phyloP scores from a whole-genome alignment of 2,113 vertebrate species.

The Heliornis fulica region DNA sequence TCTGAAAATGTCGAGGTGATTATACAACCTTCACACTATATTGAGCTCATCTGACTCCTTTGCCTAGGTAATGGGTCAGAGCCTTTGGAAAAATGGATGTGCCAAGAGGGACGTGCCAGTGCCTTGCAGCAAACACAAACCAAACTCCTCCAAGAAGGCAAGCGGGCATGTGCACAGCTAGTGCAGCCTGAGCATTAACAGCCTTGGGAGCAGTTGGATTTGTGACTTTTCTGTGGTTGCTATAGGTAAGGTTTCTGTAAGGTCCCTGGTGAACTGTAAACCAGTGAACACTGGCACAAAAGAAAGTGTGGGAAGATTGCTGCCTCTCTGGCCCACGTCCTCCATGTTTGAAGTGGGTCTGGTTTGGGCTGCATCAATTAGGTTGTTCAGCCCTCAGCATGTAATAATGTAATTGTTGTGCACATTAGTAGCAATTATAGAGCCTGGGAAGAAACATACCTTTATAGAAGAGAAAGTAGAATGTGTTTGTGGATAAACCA shows the following conservation, averaged over 20 bases:
- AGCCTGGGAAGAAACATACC: not conserved
- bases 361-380: not conserved
- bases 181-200: not conserved
- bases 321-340: not conserved
- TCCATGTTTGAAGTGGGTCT: not conserved
- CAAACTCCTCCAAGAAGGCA: not conserved
- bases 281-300: not conserved
- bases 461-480: not conserved
- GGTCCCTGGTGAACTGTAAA: conserved; percentile 25
- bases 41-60: not conserved
- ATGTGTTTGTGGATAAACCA: not conserved
- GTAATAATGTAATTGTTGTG: not conserved
- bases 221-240: not conserved
- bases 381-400: not conserved
- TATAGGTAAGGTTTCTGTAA: not conserved
- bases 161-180: not conserved
- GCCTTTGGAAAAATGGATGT: not conserved
- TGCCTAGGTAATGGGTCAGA: not conserved
- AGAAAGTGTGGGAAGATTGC: not conserved
- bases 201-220: not conserved
- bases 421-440: not conserved
- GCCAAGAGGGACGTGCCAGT: accelerated
- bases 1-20: not conserved
- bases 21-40: not conserved
- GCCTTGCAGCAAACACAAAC: not conserved